phyloP scores from a whole-genome alignment of 2,888 invertebrate genomes.

The Lobophora halterata region DNA sequence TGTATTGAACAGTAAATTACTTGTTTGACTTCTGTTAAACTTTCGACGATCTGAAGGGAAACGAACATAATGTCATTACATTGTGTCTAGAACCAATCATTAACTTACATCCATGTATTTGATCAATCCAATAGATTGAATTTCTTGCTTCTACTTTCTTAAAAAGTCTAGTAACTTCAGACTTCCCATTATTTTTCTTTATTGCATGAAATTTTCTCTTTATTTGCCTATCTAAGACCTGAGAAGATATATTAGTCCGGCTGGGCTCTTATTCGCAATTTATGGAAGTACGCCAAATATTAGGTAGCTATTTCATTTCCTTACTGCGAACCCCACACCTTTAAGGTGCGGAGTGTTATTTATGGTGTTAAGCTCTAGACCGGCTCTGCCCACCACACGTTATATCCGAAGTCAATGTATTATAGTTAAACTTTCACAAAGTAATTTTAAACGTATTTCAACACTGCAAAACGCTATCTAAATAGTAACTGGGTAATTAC shows the following conservation, averaged over 20 bases:
- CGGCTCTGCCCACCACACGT: conserved; percentile 38
- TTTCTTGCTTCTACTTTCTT: no score
- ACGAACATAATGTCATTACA: conserved; percentile 6
- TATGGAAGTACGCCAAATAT: conserved; percentile 29
- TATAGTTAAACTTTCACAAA: conserved; percentile 38
- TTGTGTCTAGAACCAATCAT: no score
- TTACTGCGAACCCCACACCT: conserved; percentile 27
- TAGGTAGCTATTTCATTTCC: conserved; percentile 32
- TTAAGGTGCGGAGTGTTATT: conserved; percentile 45
- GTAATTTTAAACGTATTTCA: conserved; percentile 21
- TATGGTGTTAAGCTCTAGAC: conserved; percentile 45
- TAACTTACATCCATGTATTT: no score
- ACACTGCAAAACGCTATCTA: background rate
- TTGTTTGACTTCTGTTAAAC: conserved; percentile 45
- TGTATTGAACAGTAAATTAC: conserved; percentile 40
- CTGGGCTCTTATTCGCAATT: conserved; percentile 18
- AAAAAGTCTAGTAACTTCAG: no score
- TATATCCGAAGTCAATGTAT: conserved; percentile 44
- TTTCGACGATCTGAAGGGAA: conserved; percentile 24
- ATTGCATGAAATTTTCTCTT: background rate
- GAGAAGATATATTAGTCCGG: conserved; percentile 14
- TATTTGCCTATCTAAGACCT: conserved; percentile 10
- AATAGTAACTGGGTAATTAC: background rate
- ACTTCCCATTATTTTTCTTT: no score
- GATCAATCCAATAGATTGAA: no score